phyloP scores from a whole-genome alignment of 2,797 vertebrate species.

The Sarcophilus harrisii region DNA sequence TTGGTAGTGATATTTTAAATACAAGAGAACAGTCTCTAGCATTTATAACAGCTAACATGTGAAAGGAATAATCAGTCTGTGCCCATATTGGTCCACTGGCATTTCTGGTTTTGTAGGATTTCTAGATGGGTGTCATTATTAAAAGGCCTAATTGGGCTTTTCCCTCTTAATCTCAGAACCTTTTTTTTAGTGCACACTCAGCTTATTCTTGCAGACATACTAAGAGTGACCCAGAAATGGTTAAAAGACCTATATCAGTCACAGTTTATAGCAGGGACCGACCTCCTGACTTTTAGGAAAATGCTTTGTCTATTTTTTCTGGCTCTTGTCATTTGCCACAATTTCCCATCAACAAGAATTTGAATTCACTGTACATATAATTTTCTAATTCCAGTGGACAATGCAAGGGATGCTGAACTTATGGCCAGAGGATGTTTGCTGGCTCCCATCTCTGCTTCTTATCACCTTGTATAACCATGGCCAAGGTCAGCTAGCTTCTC shows the following conservation, averaged over 20 bases:
- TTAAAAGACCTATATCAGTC: background rate
- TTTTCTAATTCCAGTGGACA: background rate
- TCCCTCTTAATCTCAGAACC: background rate
- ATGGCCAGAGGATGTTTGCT: background rate
- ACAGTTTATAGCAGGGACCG: background rate
- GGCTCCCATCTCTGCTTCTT: background rate
- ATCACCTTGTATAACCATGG: background rate
- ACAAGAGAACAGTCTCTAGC: background rate
- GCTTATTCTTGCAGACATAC: background rate
- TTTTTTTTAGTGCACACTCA: background rate
- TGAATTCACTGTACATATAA: background rate
- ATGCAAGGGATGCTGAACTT: background rate
- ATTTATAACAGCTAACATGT: background rate
- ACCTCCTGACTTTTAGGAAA: background rate
- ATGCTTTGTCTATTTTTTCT: background rate
- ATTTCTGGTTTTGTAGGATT: background rate
- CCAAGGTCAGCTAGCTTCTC: too few species aligned
- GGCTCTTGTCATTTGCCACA: background rate
- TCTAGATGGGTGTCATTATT: background rate
- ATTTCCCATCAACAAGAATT: background rate
- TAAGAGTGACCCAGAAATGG: conserved; percentile 5
- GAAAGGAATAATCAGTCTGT: background rate
- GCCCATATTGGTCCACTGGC: background rate
- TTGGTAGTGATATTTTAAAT: conserved; percentile 7
- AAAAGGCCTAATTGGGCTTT: background rate